These are phyloP conservation scores for Myanophis thanlyinensis DNA, from an alignment of 2,113 vertebrate genomes.

Conservation along the genomic window DNA sequence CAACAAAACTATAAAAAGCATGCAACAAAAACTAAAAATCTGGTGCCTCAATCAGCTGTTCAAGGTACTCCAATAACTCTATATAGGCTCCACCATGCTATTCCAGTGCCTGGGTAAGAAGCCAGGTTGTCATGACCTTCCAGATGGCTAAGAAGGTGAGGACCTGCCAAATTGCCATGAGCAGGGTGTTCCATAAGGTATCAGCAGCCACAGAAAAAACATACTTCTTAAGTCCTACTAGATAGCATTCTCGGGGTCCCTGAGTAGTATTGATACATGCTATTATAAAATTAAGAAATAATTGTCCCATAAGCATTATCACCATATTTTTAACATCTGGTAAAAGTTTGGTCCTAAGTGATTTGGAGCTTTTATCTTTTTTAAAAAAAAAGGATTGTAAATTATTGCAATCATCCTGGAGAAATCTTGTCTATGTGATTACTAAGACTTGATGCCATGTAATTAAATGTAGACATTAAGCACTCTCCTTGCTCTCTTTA, in stretches of 20 bases:
- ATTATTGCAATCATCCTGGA: background rate
- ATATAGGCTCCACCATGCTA: background rate
- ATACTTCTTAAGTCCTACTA: background rate
- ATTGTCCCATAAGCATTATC: background rate
- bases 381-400: background rate
- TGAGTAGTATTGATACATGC: too few species aligned
- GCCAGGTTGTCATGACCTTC: background rate
- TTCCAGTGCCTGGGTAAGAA: background rate
- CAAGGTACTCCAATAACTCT: background rate
- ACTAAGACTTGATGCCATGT: background rate
- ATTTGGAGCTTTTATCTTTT: background rate
- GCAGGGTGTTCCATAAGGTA: background rate
- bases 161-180: background rate
- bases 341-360: background rate
- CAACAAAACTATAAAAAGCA: background rate
- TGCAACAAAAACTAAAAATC: background rate
- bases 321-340: background rate
- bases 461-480: background rate
- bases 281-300: background rate
- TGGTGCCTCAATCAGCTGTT: background rate
- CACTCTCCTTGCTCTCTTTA: background rate
- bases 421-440: background rate
- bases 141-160: background rate
- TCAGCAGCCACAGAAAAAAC: background rate
- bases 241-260: too few species aligned